Conservation (phyloP, 2,113 vertebrate species). For the Ochotona princeps region DNA sequence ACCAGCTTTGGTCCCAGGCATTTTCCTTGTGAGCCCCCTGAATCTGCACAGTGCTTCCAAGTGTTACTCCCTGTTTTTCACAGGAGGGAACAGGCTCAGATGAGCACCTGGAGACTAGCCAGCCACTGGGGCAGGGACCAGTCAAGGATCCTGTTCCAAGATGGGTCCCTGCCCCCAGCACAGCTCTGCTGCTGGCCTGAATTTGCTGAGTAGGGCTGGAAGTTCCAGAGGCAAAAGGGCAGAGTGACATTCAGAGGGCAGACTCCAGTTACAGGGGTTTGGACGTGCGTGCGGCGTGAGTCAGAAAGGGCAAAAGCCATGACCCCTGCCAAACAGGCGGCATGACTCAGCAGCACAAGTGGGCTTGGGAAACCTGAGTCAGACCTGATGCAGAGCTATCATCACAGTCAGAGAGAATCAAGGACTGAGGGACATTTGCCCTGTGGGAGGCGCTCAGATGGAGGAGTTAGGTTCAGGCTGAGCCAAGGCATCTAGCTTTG, state of each 20-base stretch:
- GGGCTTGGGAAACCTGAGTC: conserved; percentile 46
- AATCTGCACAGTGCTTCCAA: not conserved
- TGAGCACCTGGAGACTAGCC: not conserved
- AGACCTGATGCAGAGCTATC: not conserved
- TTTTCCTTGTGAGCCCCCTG: not conserved
- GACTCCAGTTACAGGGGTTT: not conserved
- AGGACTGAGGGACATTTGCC: not conserved
- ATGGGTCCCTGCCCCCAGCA: not conserved
- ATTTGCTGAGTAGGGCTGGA: not conserved
- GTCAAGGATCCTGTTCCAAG: not conserved
- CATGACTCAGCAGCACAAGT: not conserved
- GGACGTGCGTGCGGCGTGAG: not conserved
- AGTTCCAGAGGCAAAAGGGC: not conserved
- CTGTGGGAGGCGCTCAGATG: not conserved
- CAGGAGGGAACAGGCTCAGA: not conserved
- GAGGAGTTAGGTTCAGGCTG: not conserved
- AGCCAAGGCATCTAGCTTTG: no score
- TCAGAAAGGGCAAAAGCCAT: conserved; percentile 33
- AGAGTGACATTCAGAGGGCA: not conserved
- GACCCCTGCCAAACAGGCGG: conserved; percentile 21
- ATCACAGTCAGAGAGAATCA: not conserved
- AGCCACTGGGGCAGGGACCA: not conserved
- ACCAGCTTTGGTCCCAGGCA: not conserved
- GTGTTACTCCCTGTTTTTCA: not conserved
- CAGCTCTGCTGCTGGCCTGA: not conserved